Evolutionary conservation across 1,140 invertebrate species (phyloP), one percentile per base, ranked within the genome.

Genomic region (Drosophila willistoni): DNA sequence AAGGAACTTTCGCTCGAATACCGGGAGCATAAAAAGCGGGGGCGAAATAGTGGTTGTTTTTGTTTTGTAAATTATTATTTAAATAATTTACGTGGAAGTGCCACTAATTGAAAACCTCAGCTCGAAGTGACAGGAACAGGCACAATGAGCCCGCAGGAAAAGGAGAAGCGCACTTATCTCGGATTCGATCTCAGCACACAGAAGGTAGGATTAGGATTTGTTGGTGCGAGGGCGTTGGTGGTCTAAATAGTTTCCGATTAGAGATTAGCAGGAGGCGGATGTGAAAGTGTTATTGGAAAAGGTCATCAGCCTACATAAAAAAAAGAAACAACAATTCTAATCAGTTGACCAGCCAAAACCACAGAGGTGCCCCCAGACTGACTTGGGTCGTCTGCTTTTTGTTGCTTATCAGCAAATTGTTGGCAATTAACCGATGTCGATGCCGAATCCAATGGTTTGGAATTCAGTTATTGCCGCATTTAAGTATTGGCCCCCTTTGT

Each of bases 141-240:
- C 17, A 68, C 13, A 60, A 87, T 87, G 84, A 71, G 84, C 25
- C 83, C 78, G 41, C 63, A 71, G 61, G 77, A 77, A 13, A 47
- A 71, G 57, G 51, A 54, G 25, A 82, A 91, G 22, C 77, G 69
- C 57, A 92, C 94, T 79, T 96, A 95, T 93, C 93, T 97, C 71
- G 96, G 96, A 64, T 94, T 97, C 64, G 96, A 97, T 93, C 94
- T 96, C 83, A 96, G 96, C 91, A 97, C 96, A 19, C 96, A 97
- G 92, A 96, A 96, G 94, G 96, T 97, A 93, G 93, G 12, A 64
- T 22, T 19, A 44, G n/a, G 17, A 51, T 25, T 42, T 36, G 29
- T 22, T 61, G 17, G 36, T n/a, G n/a, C 22, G 22, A 9, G 44
- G 19, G 34, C 41, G 36, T 44, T 14, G 2, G 25, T 22, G 36